A percentile compares a stretch with the other conserved stretches of the same genome.
Conservation (phyloP, 2,888 invertebrate genomes). For the Busseola fusca region DNA sequence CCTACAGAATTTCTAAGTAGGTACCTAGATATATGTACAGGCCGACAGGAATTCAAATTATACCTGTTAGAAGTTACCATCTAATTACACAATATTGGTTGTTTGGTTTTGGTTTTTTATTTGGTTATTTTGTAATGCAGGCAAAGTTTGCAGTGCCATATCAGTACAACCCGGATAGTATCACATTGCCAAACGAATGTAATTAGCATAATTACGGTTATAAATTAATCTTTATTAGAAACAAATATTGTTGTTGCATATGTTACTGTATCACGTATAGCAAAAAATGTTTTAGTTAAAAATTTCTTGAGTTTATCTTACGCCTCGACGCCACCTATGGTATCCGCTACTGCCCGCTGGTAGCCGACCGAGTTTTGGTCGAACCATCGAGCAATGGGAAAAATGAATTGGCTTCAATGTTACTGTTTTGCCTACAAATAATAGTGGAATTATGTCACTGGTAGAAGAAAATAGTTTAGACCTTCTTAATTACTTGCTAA, state of each 20-base stretch:
- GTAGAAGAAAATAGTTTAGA: background rate
- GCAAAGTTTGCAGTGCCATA: constrained; percentile 2
- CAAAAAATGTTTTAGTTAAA: constrained; percentile 42
- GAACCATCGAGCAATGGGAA: constrained; percentile 51
- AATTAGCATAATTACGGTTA: constrained; percentile 32
- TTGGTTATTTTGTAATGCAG: constrained; percentile 13
- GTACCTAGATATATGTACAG: constrained; percentile 6
- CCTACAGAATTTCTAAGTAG: constrained; percentile 10
- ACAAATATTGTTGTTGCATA: constrained; percentile 18
- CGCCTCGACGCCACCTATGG: constrained; percentile 36
- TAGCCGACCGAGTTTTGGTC: constrained; percentile 43
- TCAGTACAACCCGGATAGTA: background rate
- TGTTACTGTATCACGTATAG: constrained; percentile 26
- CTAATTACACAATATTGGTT: background rate
- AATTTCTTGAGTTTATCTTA: constrained; percentile 37
- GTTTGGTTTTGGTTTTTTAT: no score
- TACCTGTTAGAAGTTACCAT: background rate
- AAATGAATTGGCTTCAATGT: constrained; percentile 45
- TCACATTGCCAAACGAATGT: background rate
- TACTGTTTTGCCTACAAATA: constrained; percentile 56
- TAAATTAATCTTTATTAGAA: constrained; percentile 19
- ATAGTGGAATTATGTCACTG: constrained; percentile 16
- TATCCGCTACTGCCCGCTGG: constrained; percentile 40
- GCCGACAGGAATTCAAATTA: constrained; percentile 4
- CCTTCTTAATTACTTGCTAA: background rate